A percentile compares a stretch with the other conserved stretches of the same genome.
phyloP scores from a whole-genome alignment of 1,140 invertebrate genomes.

The Drosophila lini region DNA sequence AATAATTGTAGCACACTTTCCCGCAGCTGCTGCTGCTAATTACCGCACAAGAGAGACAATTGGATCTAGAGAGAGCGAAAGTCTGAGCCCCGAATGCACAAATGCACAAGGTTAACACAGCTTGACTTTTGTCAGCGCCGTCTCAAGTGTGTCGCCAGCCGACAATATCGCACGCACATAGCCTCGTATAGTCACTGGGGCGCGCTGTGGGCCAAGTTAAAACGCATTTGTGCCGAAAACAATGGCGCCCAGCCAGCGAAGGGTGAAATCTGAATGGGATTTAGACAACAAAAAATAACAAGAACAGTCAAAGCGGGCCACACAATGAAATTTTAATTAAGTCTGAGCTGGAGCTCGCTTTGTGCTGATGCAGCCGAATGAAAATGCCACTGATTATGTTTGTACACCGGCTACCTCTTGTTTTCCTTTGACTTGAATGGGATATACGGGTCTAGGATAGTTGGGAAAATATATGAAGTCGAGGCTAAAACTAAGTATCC shows the following conservation, averaged over 20 bases:
- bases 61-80: constrained; percentile 25
- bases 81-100: constrained; percentile 23
- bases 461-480: neutral
- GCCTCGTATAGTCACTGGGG: neutral
- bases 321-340: constrained; percentile 81
- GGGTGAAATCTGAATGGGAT: constrained; percentile 46
- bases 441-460: neutral
- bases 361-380: constrained; percentile 78
- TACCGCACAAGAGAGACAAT: constrained; percentile 40
- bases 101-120: constrained; percentile 47
- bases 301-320: constrained; percentile 59
- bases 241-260: constrained; percentile 28
- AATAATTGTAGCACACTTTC: constrained; percentile 62
- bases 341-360: constrained; percentile 66
- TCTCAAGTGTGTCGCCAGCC: constrained; percentile 36
- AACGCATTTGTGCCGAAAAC: constrained; percentile 38
- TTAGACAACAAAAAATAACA: constrained; percentile 47
- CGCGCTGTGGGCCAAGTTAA: constrained; percentile 28
- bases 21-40: constrained; percentile 57
- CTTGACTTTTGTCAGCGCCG: constrained; percentile 50
- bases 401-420: constrained; percentile 29
- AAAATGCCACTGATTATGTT: constrained; percentile 79
- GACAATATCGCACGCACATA: constrained; percentile 36
- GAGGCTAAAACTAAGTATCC: too few relatives aligned
- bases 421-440: neutral